Evolutionary conservation across 2,113 vertebrate genomes (phyloP).

Genomic region (Paramisgurnus dabryanus): DNA sequence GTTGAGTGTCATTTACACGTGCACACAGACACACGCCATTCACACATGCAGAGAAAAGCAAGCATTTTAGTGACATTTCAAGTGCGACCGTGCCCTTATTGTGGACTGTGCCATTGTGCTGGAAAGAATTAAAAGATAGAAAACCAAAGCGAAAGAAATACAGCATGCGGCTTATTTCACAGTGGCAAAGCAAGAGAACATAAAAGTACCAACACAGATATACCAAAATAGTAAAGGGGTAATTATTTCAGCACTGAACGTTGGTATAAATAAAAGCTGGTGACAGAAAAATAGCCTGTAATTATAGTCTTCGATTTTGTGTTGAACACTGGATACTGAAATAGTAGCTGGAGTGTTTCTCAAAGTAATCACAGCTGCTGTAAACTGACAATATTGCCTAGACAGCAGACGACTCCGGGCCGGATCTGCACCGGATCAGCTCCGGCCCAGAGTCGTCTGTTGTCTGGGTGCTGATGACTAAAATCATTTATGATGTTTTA

Average conservation of each 20-base stretch:
- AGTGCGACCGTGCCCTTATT: background rate
- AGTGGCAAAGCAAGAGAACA: background rate
- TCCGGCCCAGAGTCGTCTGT: no score
- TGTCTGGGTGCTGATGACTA: background rate
- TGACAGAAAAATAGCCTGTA: background rate
- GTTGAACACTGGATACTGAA: background rate
- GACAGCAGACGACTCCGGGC: no score
- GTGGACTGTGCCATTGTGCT: background rate
- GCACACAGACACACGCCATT: conserved; percentile 31
- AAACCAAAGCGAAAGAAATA: background rate
- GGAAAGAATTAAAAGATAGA: conserved; percentile 5
- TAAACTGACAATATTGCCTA: no score
- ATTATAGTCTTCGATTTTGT: background rate
- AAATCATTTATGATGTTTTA: background rate
- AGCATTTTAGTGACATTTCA: conserved; percentile 40
- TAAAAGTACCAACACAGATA: background rate
- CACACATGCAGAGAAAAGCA: conserved; percentile 48
- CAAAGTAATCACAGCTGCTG: no score
- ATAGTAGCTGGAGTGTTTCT: background rate
- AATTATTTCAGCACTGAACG: conserved; percentile 8
- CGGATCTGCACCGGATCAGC: no score
- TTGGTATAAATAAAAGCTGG: conserved; percentile 3
- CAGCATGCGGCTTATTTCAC: background rate
- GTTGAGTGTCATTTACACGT: conserved; percentile 45
- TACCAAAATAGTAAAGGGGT: background rate